Evolutionary conservation across 2,888 invertebrate species (phyloP).

Genomic region (Leptopilina syphax): DNA sequence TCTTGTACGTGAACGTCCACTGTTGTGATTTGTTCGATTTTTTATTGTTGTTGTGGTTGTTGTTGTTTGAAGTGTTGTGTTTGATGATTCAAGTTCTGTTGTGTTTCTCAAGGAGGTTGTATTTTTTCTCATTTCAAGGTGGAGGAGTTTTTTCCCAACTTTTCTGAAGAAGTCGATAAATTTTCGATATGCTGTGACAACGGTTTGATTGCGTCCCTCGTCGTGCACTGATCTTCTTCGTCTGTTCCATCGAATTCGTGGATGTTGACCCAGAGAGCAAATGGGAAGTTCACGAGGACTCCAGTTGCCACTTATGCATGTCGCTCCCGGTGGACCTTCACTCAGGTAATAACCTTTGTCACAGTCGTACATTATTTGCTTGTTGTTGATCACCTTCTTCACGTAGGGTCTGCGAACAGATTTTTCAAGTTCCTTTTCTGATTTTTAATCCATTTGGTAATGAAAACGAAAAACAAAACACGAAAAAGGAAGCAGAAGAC

Average conservation of each 20-base stretch:
- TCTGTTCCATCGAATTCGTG: conserved; percentile 89
- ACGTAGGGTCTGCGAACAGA: conserved; percentile 85
- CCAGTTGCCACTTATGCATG: conserved; percentile 96
- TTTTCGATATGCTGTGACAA: conserved; percentile 64
- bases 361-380: conserved; percentile 97
- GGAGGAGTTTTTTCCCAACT: conserved; percentile 71
- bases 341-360: conserved; percentile 92
- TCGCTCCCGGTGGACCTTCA: conserved; percentile 94
- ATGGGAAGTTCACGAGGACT: conserved; percentile 91
- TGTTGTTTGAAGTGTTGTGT: conserved; percentile 46
- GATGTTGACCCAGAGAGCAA: conserved; percentile 92
- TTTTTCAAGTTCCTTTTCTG: background rate
- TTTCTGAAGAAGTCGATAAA: conserved; percentile 74
- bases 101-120: conserved; percentile 51
- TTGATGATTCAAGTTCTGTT: conserved; percentile 43
- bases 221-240: conserved; percentile 80
- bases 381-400: conserved; percentile 91
- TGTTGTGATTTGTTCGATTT: conserved; percentile 47
- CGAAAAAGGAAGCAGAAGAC: background rate
- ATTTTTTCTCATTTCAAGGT: conserved; percentile 70
- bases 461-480: background rate
- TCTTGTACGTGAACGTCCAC: conserved; percentile 62
- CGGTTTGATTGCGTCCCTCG: conserved; percentile 56
- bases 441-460: background rate
- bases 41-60: conserved; percentile 24